Percentiles rank a stretch among this genome's conserved stretches.
These are phyloP conservation scores for Orius insidiosus DNA, from an alignment of 1,140 invertebrate species.

Conservation along the genomic window DNA sequence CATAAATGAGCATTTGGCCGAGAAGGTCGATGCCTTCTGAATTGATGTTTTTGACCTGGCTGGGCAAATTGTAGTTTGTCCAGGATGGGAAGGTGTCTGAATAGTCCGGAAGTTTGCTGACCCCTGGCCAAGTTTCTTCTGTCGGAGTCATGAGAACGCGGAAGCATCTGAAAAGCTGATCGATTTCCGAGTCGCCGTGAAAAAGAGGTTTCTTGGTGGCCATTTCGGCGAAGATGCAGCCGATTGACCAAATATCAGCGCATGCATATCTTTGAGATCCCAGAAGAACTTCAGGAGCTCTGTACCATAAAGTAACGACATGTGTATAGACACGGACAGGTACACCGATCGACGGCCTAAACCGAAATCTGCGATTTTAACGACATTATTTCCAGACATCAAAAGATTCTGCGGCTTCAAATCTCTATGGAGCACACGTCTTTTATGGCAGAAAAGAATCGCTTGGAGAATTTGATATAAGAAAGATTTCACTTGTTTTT, in stretches of 20 bases:
- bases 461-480: constrained; percentile 73
- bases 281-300: constrained; percentile 92
- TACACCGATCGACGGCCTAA: constrained; percentile 86
- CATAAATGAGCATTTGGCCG: constrained; percentile 58
- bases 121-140: constrained; percentile 42
- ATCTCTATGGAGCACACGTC: constrained; percentile 74
- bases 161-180: constrained; percentile 87
- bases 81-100: constrained; percentile 71
- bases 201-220: constrained; percentile 77
- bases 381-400: constrained; percentile 77
- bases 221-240: constrained; percentile 94
- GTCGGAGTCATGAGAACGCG: constrained; percentile 41
- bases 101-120: constrained; percentile 40
- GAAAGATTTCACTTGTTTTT: constrained; percentile 47
- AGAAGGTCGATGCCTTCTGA: constrained; percentile 46
- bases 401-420: constrained; percentile 98
- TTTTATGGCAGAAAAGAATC: constrained; percentile 87
- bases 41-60: constrained; percentile 40
- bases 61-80: constrained; percentile 49
- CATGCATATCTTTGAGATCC: constrained; percentile 80
- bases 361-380: constrained; percentile 97
- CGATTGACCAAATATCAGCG: constrained; percentile 93
- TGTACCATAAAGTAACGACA: constrained; percentile 95
- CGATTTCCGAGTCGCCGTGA: constrained; percentile 91
- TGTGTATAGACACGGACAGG: constrained; percentile 95